Base-by-base conservation (phyloP, 1,140 invertebrate species). In the Hylaeus anthracinus region DNA sequence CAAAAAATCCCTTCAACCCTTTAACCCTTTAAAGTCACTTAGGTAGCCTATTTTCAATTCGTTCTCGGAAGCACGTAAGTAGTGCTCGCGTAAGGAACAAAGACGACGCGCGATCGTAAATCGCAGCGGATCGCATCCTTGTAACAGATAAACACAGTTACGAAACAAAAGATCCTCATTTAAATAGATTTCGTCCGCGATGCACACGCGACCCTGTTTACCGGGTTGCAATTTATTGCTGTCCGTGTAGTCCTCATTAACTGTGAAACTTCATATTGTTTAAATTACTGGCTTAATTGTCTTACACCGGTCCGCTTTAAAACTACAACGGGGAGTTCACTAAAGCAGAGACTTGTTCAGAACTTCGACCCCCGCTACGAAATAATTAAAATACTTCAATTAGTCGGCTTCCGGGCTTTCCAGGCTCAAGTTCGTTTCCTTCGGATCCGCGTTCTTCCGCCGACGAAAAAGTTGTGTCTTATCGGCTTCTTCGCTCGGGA, bases 321-420 rank as follows among this genome's bases (percentile, higher is more conserved):
- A 67, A 53, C 73, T 70, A 76, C 64, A 64, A 60, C 64, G 73
- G 37, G 9, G n/a, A 53, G 70, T 71, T 81, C 63, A 51, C 84
- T 70, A 72, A 85, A 85, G 71, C 74, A 72, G 53, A 61, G 72
- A 81, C 72, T 83, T 76, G 84, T 72, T 75, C 69, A 58, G 53
- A 71, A 86, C 64, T 83, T 73, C 61, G 55, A 72, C 45, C 71
- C 41, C 58, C 48, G 61, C 72, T 85, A 77, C 72, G 83, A 72
- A 85, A 86, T 86, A 86, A 86, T 86, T 86, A 86, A 86, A 86
- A 86, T 85, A 85, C 83, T 85, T 85, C 83, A 77, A 86, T 86
- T 86, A 86, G 72, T 66, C 71, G 58, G 63, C 72, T 74, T 55
- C 63, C n/a, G 58, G 26, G 39, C 15, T 37, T n/a, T 41, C 51